Evolutionary conservation across 1,140 invertebrate genomes (phyloP).

Genomic region (Maniola jurtina): DNA sequence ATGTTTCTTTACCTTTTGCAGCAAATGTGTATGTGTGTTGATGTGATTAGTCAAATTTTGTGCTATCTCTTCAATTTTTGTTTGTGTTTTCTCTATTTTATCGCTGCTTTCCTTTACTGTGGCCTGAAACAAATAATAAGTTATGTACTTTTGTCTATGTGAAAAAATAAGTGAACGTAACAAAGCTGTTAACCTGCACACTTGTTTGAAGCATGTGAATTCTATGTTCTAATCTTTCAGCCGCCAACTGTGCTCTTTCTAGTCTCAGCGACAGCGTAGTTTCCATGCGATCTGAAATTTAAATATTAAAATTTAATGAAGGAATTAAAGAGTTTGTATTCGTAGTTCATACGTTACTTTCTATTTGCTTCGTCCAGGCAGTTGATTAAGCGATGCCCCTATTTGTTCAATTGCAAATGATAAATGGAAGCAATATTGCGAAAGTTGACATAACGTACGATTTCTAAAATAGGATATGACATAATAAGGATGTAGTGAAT

Average conservation of each 20-base stretch:
- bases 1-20: constrained; percentile 60
- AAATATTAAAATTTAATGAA: constrained; percentile 11
- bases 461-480: constrained; percentile 75
- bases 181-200: constrained; percentile 48
- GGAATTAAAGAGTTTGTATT: not conserved
- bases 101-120: constrained; percentile 63
- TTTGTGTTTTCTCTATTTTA: constrained; percentile 63
- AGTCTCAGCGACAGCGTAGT: constrained; percentile 63
- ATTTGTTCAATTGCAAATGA: constrained; percentile 60
- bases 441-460: constrained; percentile 55
- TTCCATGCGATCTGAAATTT: constrained; percentile 70
- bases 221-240: constrained; percentile 69
- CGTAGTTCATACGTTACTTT: constrained; percentile 12
- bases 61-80: constrained; percentile 54
- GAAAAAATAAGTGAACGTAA: too few relatives aligned
- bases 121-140: constrained; percentile 44
- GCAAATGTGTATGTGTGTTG: constrained; percentile 51
- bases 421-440: constrained; percentile 54
- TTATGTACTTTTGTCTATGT: not conserved
- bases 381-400: constrained; percentile 62
- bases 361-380: constrained; percentile 46
- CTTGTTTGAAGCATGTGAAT: constrained; percentile 71
- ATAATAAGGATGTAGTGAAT: constrained; percentile 55
- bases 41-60: constrained; percentile 63
- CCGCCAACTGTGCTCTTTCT: constrained; percentile 68